These are phyloP conservation scores for Phorcus lineatus DNA, from an alignment of 2,888 invertebrate species.

Conservation along the genomic window DNA sequence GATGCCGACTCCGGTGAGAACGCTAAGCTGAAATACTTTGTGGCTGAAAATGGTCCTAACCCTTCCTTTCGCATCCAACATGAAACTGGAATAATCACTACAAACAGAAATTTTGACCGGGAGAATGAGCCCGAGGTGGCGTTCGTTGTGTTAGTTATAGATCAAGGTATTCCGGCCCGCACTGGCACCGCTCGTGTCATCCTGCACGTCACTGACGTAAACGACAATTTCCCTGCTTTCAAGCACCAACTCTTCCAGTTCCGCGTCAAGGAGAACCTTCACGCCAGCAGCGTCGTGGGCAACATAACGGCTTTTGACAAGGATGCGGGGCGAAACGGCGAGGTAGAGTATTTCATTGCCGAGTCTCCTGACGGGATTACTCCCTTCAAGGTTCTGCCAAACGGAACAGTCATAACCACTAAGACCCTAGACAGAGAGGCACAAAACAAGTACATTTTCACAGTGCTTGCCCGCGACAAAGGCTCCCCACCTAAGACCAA, in stretches of 20 bases:
- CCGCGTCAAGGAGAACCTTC: conserved; percentile 34
- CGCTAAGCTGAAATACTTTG: conserved; percentile 33
- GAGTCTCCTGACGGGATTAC: conserved; percentile 19
- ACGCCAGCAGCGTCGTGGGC: conserved; percentile 25
- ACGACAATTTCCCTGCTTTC: conserved; percentile 43
- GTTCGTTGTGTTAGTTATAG: conserved; percentile 41
- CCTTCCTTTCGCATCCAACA: conserved; percentile 42
- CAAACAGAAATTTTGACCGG: conserved; percentile 49
- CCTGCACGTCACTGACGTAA: conserved; percentile 38
- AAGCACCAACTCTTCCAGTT: conserved; percentile 33
- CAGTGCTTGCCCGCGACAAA: conserved; percentile 25
- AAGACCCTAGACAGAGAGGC: conserved; percentile 14
- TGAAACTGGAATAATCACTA: conserved; percentile 54
- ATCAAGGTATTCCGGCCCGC: background rate
- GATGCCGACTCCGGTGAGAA: conserved; percentile 47
- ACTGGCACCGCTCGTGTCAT: conserved; percentile 23
- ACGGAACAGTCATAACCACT: conserved; percentile 23
- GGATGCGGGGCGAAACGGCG: conserved; percentile 38
- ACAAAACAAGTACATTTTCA: conserved; percentile 23
- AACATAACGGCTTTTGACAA: conserved; percentile 36
- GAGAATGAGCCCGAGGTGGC: conserved; percentile 47
- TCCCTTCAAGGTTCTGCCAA: conserved; percentile 15
- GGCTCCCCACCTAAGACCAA: conserved; percentile 22
- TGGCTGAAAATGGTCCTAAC: conserved; percentile 21
- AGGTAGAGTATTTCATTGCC: conserved; percentile 31